These are phyloP conservation scores for Elegia similella DNA, from an alignment of 2,888 invertebrate species.

Conservation along the genomic window DNA sequence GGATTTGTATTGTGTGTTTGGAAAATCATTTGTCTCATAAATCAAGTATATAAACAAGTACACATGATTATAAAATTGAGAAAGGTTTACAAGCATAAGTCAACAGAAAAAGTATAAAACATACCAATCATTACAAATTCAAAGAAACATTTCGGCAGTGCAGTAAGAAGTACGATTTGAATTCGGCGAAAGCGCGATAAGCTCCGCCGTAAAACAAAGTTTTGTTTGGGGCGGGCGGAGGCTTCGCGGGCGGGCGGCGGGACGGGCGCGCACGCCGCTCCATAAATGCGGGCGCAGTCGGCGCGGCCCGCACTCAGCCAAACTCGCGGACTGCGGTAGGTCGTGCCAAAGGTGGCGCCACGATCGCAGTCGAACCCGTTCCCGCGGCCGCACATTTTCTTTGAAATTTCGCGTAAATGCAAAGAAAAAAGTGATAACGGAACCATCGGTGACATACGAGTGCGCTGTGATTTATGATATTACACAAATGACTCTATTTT, in stretches of 20 bases:
- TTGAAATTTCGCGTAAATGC: constrained; percentile 78
- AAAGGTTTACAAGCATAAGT: not conserved
- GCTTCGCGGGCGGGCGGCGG: constrained; percentile 35
- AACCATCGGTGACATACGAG: constrained; percentile 64
- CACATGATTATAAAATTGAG: not conserved
- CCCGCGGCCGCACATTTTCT: constrained; percentile 65
- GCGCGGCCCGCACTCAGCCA: constrained; percentile 69
- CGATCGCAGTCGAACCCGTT: constrained; percentile 67
- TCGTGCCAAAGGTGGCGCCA: constrained; percentile 72
- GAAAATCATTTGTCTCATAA: not conserved
- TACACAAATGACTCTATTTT: constrained; percentile 51
- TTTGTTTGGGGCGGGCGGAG: constrained; percentile 36
- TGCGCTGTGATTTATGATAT: constrained; percentile 69
- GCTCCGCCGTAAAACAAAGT: constrained; percentile 26
- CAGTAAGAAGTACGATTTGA: constrained; percentile 3
- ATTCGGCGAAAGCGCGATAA: constrained; percentile 22
- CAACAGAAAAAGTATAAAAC: not conserved
- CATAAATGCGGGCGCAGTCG: constrained; percentile 52
- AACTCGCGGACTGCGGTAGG: constrained; percentile 73
- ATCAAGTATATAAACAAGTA: not conserved
- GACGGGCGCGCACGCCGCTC: constrained; percentile 26
- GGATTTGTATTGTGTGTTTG: too few relatives aligned
- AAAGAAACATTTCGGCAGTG: constrained; percentile 17
- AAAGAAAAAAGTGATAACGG: constrained; percentile 76
- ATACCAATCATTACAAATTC: not conserved